Evolutionary conservation across 2,113 vertebrate genomes (phyloP).

Genomic region (Penelope pileata): DNA sequence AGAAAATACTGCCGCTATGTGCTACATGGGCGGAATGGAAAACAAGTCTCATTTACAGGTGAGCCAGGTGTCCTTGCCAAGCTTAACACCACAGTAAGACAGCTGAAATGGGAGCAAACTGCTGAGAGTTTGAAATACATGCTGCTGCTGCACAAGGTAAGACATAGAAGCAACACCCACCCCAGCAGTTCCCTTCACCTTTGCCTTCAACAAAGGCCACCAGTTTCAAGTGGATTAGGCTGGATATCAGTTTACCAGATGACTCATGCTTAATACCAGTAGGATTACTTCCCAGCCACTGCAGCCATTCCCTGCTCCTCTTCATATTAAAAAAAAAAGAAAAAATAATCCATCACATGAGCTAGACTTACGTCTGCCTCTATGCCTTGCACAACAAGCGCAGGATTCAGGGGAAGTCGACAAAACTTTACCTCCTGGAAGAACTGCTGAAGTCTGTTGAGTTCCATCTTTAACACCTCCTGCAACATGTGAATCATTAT

Average conservation of each 20-base stretch:
- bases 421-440: slow-evolving; percentile 70
- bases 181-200: neutral
- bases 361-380: slow-evolving; percentile 58
- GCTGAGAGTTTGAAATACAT: neutral
- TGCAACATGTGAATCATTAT: neutral
- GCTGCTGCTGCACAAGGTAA: neutral
- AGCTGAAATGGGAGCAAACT: neutral
- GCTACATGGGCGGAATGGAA: neutral
- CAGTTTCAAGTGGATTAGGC: neutral
- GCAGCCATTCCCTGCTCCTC: neutral
- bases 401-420: slow-evolving; percentile 72
- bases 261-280: neutral
- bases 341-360: neutral
- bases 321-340: neutral
- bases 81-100: rapidly evolving
- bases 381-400: slow-evolving; percentile 58
- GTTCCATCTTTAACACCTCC: slow-evolving; percentile 72
- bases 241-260: neutral
- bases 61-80: neutral
- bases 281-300: neutral
- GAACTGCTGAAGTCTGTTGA: slow-evolving; percentile 65
- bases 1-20: neutral
- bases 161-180: rapidly evolving
- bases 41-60: neutral
- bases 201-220: neutral